phyloP scores from a whole-genome alignment of 2,113 vertebrate species.

The Rattus norvegicus region DNA sequence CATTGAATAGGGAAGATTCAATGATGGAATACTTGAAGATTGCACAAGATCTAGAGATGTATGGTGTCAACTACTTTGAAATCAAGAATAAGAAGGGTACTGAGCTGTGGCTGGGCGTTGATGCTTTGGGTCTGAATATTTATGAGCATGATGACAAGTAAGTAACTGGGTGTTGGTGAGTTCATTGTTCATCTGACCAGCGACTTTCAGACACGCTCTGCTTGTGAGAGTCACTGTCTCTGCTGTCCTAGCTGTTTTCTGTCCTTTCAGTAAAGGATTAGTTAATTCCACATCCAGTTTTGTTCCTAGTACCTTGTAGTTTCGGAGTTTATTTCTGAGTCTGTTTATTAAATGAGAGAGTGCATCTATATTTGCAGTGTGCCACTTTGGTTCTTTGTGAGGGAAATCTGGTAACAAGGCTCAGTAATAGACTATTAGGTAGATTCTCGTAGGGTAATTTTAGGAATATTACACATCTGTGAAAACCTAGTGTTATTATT shows the following conservation, averaged over 20 bases:
- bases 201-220: background rate
- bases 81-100: constrained; percentile 99
- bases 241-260: background rate
- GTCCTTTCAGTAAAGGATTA: background rate
- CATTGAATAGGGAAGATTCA: constrained; percentile 93
- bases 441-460: background rate
- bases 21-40: constrained; percentile 99
- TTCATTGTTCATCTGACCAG: background rate
- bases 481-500: background rate
- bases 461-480: constrained; percentile 7
- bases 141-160: constrained; percentile 99
- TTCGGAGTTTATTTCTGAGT: constrained; percentile 11
- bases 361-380: background rate
- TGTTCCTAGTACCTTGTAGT: background rate
- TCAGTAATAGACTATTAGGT: background rate
- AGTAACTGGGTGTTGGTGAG: constrained; percentile 75
- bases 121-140: constrained; percentile 98
- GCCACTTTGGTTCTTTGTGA: background rate
- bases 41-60: constrained; percentile 98
- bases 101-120: constrained; percentile 97
- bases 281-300: background rate
- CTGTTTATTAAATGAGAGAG: constrained; percentile 12
- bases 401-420: background rate
- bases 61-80: constrained; percentile 99
- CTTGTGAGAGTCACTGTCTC: constrained; percentile 25